Conservation (phyloP, 2,113 vertebrate genomes). For the Tricholaema leucomelas region DNA sequence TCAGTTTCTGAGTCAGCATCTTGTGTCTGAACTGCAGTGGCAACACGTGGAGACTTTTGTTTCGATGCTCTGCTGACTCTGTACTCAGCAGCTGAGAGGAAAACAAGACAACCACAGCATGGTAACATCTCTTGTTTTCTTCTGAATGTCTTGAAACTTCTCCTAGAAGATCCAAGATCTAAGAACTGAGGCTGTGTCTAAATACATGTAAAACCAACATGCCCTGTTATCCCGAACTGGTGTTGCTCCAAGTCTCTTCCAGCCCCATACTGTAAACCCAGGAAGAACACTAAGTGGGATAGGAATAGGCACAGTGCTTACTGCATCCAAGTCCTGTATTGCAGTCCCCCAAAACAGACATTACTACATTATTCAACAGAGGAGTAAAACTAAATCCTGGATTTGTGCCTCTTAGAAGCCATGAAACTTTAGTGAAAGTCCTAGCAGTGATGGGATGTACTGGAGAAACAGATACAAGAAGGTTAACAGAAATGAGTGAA, state of each 20-base stretch:
- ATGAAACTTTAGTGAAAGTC: background rate
- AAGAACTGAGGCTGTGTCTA: background rate
- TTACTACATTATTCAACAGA: background rate
- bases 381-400: background rate
- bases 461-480: background rate
- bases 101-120: background rate
- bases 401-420: background rate
- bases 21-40: background rate
- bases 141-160: background rate
- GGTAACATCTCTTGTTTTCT: background rate
- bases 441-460: background rate
- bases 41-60: background rate
- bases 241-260: background rate
- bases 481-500: background rate
- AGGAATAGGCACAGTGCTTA: background rate
- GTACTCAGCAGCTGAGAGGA: conserved; percentile 39
- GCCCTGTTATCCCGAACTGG: background rate
- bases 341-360: background rate
- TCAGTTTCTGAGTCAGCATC: conserved; percentile 32
- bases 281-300: accelerated
- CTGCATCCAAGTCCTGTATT: background rate
- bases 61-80: background rate
- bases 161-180: background rate
- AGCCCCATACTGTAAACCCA: background rate
- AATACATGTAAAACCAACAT: background rate